Evolutionary conservation across 2,113 vertebrate species (phyloP).

Genomic region (Nothoprocta perdicaria): DNA sequence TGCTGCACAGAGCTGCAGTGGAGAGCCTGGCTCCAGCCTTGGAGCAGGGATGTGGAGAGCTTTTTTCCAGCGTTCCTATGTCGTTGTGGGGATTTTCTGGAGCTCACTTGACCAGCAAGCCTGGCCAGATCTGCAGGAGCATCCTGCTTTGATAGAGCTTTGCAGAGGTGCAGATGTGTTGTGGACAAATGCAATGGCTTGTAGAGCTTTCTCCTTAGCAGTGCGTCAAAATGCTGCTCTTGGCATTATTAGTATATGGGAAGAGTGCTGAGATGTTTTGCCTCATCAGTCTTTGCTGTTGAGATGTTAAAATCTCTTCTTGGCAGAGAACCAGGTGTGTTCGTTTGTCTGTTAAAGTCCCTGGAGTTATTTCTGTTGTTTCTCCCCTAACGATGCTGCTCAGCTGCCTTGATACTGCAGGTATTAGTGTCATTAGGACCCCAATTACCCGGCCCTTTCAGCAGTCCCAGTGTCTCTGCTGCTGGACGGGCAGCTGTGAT

Average conservation of each 20-base stretch:
- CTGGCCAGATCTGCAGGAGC: neutral
- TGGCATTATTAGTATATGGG: neutral
- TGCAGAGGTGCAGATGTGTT: neutral
- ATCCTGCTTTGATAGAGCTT: neutral
- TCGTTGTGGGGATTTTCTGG: neutral
- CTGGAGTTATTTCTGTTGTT: rapidly evolving
- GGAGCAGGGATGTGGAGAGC: neutral
- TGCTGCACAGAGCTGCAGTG: neutral
- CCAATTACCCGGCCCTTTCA: neutral
- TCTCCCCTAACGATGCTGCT: neutral
- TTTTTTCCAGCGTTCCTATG: rapidly evolving
- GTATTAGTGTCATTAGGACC: rapidly evolving
- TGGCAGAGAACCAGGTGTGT: neutral
- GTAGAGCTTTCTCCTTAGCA: neutral
- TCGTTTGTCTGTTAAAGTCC: rapidly evolving
- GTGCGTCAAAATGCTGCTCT: neutral
- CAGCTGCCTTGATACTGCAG: neutral
- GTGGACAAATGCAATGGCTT: neutral
- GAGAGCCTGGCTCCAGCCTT: neutral
- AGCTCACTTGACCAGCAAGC: neutral
- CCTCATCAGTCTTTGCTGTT: neutral
- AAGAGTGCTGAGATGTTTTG: neutral
- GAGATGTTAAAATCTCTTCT: neutral
- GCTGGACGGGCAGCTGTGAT: rapidly evolving
- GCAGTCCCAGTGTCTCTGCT: neutral